Conservation (phyloP, 2,888 invertebrate species). For the Drosophila paramelanica region DNA sequence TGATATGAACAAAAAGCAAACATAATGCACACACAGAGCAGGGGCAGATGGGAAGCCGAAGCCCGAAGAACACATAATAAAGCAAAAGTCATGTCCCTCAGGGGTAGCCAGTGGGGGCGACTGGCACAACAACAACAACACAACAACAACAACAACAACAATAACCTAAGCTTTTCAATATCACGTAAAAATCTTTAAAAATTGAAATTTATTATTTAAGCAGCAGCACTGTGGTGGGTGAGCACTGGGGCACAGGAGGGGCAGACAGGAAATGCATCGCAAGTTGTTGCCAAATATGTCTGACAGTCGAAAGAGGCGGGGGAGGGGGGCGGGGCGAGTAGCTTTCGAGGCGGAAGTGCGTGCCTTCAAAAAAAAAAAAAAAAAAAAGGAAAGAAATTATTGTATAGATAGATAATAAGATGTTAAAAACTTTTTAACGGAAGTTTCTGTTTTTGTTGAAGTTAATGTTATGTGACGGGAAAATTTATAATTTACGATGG, state of each 20-base stretch:
- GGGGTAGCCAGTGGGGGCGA: constrained; percentile 50
- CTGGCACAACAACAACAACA: constrained; percentile 9
- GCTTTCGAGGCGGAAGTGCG: constrained; percentile 54
- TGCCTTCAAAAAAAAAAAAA: constrained; percentile 18
- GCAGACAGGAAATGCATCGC: constrained; percentile 63
- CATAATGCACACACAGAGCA: constrained; percentile 65
- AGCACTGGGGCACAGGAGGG: not conserved
- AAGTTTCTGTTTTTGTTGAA: constrained; percentile 35
- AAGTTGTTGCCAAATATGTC: constrained; percentile 44
- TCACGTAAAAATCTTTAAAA: constrained; percentile 73
- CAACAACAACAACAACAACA: not conserved
- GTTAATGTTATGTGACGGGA: constrained; percentile 45
- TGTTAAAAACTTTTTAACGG: constrained; percentile 61
- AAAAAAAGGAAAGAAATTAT: constrained; percentile 42
- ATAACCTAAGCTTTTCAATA: constrained; percentile 71
- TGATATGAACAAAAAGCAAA: constrained; percentile 71
- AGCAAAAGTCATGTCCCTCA: constrained; percentile 76
- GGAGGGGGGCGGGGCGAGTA: constrained; percentile 2
- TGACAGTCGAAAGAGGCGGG: constrained; percentile 41
- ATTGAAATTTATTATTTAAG: constrained; percentile 78
- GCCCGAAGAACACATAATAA: constrained; percentile 64
- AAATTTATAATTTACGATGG: constrained; percentile 72
- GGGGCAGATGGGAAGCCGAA: constrained; percentile 8
- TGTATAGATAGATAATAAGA: constrained; percentile 68
- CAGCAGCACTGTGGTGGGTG: constrained; percentile 33